Conservation (phyloP, 37 sponge, comb jelly and placozoan species). For the Spongilla lacustris region DNA sequence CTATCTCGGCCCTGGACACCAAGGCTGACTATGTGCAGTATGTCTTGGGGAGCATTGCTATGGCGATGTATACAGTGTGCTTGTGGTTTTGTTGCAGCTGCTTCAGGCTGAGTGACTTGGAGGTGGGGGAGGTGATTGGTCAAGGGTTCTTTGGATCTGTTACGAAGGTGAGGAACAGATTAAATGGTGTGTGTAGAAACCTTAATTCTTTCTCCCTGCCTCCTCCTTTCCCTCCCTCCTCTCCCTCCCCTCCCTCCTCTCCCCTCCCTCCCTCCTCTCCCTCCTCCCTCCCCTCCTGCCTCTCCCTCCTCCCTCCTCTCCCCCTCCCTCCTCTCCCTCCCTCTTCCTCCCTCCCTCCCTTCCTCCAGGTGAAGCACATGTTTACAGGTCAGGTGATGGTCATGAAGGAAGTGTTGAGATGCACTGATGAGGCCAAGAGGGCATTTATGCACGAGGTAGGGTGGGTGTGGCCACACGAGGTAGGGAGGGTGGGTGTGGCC, state of each 20-base stretch:
- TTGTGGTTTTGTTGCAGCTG: slow-evolving; percentile 43
- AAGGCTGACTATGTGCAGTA: slow-evolving; percentile 48
- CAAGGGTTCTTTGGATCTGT: slow-evolving; percentile 87
- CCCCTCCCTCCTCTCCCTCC: not conserved
- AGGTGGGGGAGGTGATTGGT: slow-evolving; percentile 80
- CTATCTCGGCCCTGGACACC: slow-evolving; percentile 55
- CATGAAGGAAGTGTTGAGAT: slow-evolving; percentile 77
- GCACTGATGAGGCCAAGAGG: slow-evolving; percentile 73
- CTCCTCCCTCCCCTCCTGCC: too few species aligned
- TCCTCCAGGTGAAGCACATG: slow-evolving; percentile 65
- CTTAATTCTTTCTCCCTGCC: not conserved
- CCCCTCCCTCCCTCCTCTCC: not conserved
- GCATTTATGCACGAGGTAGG: slow-evolving; percentile 77
- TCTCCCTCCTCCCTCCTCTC: not conserved
- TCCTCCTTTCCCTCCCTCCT: too few species aligned
- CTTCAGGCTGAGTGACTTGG: slow-evolving; percentile 81
- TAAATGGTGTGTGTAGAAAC: not conserved
- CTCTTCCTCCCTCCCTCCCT: not conserved
- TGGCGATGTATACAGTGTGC: not conserved
- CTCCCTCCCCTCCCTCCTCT: too few species aligned
- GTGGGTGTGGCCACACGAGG: not conserved
- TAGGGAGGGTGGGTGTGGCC: not conserved
- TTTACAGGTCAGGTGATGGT: slow-evolving; percentile 85
- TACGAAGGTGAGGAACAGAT: slow-evolving; percentile 50
- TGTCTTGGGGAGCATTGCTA: not conserved